Percentiles rank a stretch among this genome's conserved stretches.
These are phyloP conservation scores for Cheilosia scutellata DNA, from an alignment of 2,888 invertebrate species.

Conservation along the genomic window DNA sequence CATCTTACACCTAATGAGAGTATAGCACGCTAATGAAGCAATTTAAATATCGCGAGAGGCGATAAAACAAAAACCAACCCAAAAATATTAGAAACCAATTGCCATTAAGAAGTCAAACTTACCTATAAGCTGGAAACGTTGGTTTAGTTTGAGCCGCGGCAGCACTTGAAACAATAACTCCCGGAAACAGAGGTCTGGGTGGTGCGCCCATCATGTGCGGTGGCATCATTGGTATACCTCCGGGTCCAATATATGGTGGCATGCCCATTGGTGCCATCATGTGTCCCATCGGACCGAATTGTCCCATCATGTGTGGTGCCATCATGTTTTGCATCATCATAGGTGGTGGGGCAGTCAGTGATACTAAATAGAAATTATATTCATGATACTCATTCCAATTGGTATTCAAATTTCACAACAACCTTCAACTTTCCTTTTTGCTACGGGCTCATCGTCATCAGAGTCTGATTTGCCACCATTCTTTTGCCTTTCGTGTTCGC, in stretches of 20 bases:
- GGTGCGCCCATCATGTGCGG: slow-evolving; percentile 86
- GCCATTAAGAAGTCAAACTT: slow-evolving; percentile 62
- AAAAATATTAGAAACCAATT: no score
- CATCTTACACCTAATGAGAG: no score
- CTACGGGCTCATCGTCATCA: slow-evolving; percentile 92
- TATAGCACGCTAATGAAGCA: no score
- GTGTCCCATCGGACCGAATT: slow-evolving; percentile 86
- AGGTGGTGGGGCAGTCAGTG: slow-evolving; percentile 84
- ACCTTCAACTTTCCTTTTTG: slow-evolving; percentile 87
- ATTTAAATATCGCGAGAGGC: no score
- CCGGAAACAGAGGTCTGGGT: slow-evolving; percentile 92
- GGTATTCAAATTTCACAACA: slow-evolving; percentile 23
- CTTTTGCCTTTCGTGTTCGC: slow-evolving; percentile 96
- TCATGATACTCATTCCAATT: slow-evolving; percentile 9
- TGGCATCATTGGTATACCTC: slow-evolving; percentile 87
- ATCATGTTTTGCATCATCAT: slow-evolving; percentile 87
- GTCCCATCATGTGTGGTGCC: slow-evolving; percentile 86
- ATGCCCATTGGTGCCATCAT: slow-evolving; percentile 87
- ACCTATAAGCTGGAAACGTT: slow-evolving; percentile 92
- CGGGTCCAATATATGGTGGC: slow-evolving; percentile 90
- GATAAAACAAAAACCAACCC: no score
- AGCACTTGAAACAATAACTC: slow-evolving; percentile 88
- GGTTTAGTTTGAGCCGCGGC: slow-evolving; percentile 88
- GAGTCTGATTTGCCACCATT: slow-evolving; percentile 90
- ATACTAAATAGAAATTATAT: slow-evolving; percentile 77